Evolutionary conservation across 2,888 invertebrate genomes (phyloP).

Genomic region (Phasia obesa): DNA sequence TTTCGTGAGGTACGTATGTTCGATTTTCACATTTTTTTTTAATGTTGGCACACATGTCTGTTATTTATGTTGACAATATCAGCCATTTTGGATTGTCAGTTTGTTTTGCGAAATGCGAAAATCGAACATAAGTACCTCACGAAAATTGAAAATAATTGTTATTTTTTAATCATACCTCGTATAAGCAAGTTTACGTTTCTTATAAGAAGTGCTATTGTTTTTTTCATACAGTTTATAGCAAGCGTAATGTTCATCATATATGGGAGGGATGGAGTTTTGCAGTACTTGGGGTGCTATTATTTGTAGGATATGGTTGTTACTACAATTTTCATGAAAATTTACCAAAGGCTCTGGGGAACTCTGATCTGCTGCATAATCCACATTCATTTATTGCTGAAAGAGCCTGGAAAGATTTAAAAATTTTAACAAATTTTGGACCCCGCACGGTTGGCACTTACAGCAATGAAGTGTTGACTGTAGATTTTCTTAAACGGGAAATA

Average conservation of each 20-base stretch:
- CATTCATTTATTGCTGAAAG: conserved; percentile 85
- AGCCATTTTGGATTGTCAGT: too few relatives aligned
- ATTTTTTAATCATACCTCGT: too few relatives aligned
- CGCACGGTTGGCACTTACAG: conserved; percentile 89
- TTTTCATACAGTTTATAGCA: conserved; percentile 74
- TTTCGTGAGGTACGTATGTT: too few relatives aligned
- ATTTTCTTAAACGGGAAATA: conserved; percentile 85
- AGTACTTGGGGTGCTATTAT: conserved; percentile 70
- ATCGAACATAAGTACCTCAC: too few relatives aligned
- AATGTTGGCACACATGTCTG: too few relatives aligned
- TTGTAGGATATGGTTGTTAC: conserved; percentile 73
- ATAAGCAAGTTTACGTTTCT: too few relatives aligned
- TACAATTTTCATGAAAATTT: conserved; percentile 75
- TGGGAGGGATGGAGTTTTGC: conserved; percentile 75
- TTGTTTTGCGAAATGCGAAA: too few relatives aligned
- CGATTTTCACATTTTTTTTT: too few relatives aligned
- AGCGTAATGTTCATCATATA: conserved; percentile 77
- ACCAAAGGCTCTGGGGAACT: conserved; percentile 74
- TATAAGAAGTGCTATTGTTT: too few relatives aligned
- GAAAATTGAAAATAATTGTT: too few relatives aligned
- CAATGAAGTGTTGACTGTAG: conserved; percentile 89
- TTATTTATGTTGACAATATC: too few relatives aligned
- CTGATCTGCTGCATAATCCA: conserved; percentile 74
- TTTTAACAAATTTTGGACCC: conserved; percentile 86
- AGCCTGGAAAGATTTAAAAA: conserved; percentile 86